These are phyloP conservation scores for Nyctalus aviator DNA, from an alignment of 2,797 vertebrate genomes.

Conservation along the genomic window DNA sequence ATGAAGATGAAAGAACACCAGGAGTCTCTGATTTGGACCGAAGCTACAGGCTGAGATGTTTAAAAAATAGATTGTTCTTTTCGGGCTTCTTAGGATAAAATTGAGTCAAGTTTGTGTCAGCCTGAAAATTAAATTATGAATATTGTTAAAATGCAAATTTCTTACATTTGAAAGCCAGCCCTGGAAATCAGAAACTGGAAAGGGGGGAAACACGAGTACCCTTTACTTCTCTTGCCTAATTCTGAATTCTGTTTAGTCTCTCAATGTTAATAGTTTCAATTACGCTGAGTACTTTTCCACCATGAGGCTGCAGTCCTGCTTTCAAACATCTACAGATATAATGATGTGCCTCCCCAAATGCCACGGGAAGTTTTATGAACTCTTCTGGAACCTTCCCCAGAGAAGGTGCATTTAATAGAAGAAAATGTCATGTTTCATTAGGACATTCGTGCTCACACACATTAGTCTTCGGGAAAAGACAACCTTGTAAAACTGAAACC, in stretches of 20 bases:
- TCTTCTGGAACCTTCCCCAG: constrained; percentile 71
- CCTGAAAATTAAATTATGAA: constrained; percentile 65
- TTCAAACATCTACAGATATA: constrained; percentile 59
- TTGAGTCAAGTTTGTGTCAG: constrained; percentile 71
- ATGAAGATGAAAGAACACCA: constrained; percentile 60
- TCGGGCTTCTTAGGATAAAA: constrained; percentile 74
- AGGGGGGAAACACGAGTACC: too few species aligned
- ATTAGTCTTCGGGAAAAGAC: constrained; percentile 72
- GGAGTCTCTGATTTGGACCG: constrained; percentile 65
- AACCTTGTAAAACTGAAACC: constrained; percentile 75
- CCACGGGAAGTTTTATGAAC: constrained; percentile 75
- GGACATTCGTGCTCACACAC: constrained; percentile 65
- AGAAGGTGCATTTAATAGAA: constrained; percentile 78
- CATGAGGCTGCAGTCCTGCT: constrained; percentile 43
- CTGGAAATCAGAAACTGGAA: constrained; percentile 49
- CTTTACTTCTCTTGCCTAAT: constrained; percentile 42
- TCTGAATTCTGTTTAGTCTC: constrained; percentile 71
- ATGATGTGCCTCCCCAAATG: constrained; percentile 55
- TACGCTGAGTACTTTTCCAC: constrained; percentile 60
- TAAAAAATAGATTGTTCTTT: constrained; percentile 77
- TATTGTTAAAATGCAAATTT: constrained; percentile 63
- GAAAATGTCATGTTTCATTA: constrained; percentile 82
- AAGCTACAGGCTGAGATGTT: constrained; percentile 64
- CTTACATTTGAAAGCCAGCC: constrained; percentile 44
- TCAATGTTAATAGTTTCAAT: constrained; percentile 79